Percentiles rank a stretch among this genome's conserved stretches.
These are phyloP conservation scores for Camelus bactrianus DNA, from an alignment of 2,113 vertebrate genomes.

Conservation along the genomic window DNA sequence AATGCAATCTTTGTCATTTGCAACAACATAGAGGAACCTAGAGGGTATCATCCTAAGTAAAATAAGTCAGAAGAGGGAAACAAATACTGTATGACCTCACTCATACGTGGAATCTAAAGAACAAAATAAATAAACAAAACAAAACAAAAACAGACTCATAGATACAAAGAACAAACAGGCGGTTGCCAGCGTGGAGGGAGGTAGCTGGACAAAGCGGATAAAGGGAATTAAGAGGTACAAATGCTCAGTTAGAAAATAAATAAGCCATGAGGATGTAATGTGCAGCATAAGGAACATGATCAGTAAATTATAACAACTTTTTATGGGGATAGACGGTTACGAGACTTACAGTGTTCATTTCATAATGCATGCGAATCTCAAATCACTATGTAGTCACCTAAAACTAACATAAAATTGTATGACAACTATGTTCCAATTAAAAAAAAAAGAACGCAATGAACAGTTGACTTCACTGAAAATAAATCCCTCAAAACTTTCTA, in stretches of 20 bases:
- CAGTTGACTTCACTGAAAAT: neutral
- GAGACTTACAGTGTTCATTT: neutral
- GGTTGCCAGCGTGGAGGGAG: neutral
- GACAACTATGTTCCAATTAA: neutral
- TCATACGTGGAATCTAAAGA: neutral
- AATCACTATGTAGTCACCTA: neutral
- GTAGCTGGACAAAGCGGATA: neutral
- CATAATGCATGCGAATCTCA: neutral
- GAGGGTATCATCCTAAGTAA: neutral
- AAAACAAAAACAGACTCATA: neutral
- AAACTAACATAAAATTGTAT: neutral
- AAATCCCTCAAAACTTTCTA: neutral
- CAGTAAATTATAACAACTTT: neutral
- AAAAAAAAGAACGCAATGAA: neutral
- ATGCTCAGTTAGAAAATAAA: neutral
- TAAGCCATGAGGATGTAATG: neutral
- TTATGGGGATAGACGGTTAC: neutral
- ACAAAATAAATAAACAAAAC: neutral
- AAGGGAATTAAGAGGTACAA: neutral
- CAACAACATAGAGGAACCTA: neutral
- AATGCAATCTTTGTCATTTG: neutral
- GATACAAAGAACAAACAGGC: neutral
- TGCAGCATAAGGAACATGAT: neutral
- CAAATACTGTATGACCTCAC: neutral
- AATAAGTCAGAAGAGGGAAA: neutral